These are phyloP conservation scores for Taeniopygia guttata DNA, from an alignment of 2,797 vertebrate species.

Conservation along the genomic window DNA sequence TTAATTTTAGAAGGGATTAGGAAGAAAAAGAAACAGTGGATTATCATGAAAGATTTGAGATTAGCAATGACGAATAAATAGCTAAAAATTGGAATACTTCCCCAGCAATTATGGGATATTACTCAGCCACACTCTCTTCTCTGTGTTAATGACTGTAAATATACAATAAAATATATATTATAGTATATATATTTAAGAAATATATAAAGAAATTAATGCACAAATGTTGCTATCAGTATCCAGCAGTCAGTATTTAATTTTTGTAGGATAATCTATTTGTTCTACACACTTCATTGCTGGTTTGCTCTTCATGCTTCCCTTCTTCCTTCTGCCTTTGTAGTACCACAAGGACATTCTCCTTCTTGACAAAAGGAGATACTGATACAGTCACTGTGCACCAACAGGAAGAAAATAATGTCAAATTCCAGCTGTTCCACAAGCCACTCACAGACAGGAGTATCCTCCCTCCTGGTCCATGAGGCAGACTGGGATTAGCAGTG, in stretches of 20 bases:
- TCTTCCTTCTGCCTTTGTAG: background rate
- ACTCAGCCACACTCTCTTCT: background rate
- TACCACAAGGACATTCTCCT: background rate
- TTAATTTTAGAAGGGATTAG: background rate
- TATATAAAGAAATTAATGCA: background rate
- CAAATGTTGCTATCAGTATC: background rate
- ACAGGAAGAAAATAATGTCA: background rate
- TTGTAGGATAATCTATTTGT: background rate
- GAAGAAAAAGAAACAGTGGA: background rate
- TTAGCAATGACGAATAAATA: background rate
- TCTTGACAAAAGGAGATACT: background rate
- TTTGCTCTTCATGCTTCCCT: background rate
- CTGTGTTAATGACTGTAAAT: background rate
- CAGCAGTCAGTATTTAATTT: background rate
- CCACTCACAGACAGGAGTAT: background rate
- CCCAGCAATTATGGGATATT: background rate
- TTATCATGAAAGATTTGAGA: background rate
- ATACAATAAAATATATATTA: background rate
- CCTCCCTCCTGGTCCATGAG: background rate
- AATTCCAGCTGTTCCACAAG: background rate
- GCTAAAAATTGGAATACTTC: background rate
- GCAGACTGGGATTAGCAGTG: background rate
- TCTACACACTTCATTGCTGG: background rate
- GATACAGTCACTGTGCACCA: background rate
- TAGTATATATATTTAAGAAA: background rate